Evolutionary conservation across 2,888 invertebrate genomes (phyloP), one percentile per base, ranked within the genome.

Genomic region (Sturmia bella): DNA sequence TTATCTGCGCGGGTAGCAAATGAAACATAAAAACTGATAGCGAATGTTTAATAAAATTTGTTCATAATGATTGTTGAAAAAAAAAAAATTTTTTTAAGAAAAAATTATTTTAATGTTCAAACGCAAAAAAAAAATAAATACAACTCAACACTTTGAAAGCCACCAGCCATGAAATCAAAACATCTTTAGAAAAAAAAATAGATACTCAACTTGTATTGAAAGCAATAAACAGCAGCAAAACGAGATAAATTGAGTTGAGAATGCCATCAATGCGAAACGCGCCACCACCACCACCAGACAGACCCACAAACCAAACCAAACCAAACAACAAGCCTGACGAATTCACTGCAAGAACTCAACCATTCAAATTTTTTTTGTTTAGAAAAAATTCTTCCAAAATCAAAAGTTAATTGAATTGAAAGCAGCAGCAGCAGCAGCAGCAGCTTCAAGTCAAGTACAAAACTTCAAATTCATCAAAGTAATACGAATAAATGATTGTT

Each of bases 71-170:
- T 69, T 41, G 32, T 9, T 19, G 43, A 9, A 12, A 48, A 50
- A 59, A 15, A 15, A 6, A 39, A 27, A 48, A 7, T n/a, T n/a
- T n/a, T n/a, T n/a, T n/a, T n/a, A n/a, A n/a, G n/a, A n/a, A n/a
- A n/a, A 56, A 69, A 45, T 17, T 13, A 43, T 19, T 43, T 15
- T 15, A 50, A 37, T 50, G 9, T 9, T 5, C 7, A 63, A 63
- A 45, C 7, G 45, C 27, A 37, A 52, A 37, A 54, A 13, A 43
- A 1, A 56, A 56, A 66, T 50, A 66, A 63, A 70, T 70, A 70
- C 70, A 77, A 70, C 39, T 70, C 39, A 77, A 77, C 77, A 77
- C 69, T 76, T 69, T 68, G 7, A 77, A 76, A 70, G 63, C 63
- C 77, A 77, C 69, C 56, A 56, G 56, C 70, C 56, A 77, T 70